Evolutionary conservation across 2,113 vertebrate species (phyloP).

Genomic region (Hylia prasina): DNA sequence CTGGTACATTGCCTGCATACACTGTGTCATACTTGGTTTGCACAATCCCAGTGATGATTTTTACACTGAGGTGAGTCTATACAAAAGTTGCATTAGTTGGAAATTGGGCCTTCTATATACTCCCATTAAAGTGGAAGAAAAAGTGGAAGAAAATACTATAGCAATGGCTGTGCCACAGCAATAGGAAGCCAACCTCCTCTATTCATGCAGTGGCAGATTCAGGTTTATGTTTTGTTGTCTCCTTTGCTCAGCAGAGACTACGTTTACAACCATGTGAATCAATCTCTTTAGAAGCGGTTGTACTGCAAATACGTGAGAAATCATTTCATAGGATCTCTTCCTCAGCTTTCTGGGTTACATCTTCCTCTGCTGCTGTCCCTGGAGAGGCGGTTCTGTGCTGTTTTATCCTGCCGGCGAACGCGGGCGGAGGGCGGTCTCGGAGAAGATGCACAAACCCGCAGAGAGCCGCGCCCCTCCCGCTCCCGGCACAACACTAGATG

Average conservation of each 20-base stretch:
- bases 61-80: not conserved
- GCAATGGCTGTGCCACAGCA: not conserved
- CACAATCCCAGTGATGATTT: not conserved
- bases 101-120: not conserved
- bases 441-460: rapidly evolving
- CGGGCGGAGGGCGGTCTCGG: rapidly evolving
- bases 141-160: not conserved
- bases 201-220: not conserved
- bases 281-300: not conserved
- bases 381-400: rapidly evolving
- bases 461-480: not conserved
- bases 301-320: not conserved
- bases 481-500: not conserved
- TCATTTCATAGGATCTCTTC: not conserved
- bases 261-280: rapidly evolving
- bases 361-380: not conserved
- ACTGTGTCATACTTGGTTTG: not conserved
- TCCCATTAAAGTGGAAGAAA: not conserved
- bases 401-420: rapidly evolving
- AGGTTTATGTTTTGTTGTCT: not conserved
- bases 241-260: not conserved
- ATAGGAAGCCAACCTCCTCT: not conserved
- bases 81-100: not conserved
- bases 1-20: not conserved
- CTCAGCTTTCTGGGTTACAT: not conserved